Conservation (phyloP, 2,113 vertebrate genomes). For the Mixornis gularis region DNA sequence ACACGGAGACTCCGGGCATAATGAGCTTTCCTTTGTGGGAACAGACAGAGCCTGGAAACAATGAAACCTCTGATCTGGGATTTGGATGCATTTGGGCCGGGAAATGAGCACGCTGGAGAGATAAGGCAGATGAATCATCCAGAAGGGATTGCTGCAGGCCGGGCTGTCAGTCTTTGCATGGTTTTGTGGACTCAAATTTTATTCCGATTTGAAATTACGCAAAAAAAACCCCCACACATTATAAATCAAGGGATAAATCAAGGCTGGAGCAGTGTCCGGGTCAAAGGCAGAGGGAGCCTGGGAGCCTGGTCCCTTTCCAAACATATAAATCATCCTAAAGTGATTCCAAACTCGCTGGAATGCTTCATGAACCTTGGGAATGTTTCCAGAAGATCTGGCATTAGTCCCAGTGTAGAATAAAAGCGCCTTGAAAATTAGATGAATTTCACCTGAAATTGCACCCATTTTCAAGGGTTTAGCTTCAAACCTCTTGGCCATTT, state of each 20-base stretch:
- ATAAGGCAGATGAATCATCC: constrained; percentile 25
- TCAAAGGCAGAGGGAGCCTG: constrained; percentile 42
- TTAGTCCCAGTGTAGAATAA: neutral
- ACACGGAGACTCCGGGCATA: neutral
- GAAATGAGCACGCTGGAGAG: neutral
- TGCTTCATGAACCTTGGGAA: neutral
- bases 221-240: neutral
- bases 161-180: neutral
- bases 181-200: neutral
- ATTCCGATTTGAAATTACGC: neutral
- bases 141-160: neutral
- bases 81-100: constrained; percentile 18
- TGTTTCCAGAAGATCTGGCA: constrained; percentile 15
- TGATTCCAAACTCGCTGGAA: constrained; percentile 2
- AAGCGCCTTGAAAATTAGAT: neutral
- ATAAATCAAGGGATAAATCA: constrained; percentile 34
- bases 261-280: neutral
- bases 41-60: neutral
- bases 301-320: constrained; percentile 36
- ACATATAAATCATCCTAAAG: constrained; percentile 53
- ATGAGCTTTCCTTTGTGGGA: constrained; percentile 10
- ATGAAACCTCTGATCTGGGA: constrained; percentile 1
- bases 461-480: neutral
- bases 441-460: neutral
- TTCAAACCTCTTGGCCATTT: neutral